phyloP scores from a whole-genome alignment of 2,113 vertebrate genomes.

The Paradoxurus hermaphroditus region DNA sequence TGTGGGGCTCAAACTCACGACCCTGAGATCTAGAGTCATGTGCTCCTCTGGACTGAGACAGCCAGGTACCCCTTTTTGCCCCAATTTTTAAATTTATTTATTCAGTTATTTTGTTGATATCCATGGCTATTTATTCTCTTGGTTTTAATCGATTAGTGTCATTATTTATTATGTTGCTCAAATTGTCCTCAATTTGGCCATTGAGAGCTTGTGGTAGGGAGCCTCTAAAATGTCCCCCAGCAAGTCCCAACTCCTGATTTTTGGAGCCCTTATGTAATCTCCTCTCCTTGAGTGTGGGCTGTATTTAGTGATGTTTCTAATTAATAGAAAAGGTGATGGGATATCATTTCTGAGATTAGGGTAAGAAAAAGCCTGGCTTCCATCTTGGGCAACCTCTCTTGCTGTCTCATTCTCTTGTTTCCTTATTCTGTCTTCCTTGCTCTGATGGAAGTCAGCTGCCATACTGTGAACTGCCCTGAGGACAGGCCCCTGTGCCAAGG shows the following conservation, averaged over 20 bases:
- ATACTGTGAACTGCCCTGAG: background rate
- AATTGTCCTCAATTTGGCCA: background rate
- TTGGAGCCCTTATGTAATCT: background rate
- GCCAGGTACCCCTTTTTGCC: background rate
- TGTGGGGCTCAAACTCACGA: background rate
- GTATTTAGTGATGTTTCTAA: background rate
- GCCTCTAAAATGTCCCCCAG: background rate
- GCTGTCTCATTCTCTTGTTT: background rate
- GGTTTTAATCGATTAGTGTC: background rate
- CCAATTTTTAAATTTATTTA: background rate
- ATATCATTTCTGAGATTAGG: background rate
- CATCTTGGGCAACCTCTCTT: background rate
- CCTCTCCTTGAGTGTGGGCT: background rate
- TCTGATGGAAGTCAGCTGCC: background rate
- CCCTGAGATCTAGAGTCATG: background rate
- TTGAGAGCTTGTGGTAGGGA: background rate
- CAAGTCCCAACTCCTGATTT: background rate
- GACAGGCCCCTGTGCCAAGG: background rate
- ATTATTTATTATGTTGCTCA: background rate
- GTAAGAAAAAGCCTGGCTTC: background rate
- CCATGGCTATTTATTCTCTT: background rate
- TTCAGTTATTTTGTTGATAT: background rate
- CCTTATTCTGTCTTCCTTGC: background rate
- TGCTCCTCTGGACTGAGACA: background rate
- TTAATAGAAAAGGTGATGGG: background rate